These are phyloP conservation scores for Hypomecis punctinalis DNA, from an alignment of 2,888 invertebrate genomes.

Conservation along the genomic window DNA sequence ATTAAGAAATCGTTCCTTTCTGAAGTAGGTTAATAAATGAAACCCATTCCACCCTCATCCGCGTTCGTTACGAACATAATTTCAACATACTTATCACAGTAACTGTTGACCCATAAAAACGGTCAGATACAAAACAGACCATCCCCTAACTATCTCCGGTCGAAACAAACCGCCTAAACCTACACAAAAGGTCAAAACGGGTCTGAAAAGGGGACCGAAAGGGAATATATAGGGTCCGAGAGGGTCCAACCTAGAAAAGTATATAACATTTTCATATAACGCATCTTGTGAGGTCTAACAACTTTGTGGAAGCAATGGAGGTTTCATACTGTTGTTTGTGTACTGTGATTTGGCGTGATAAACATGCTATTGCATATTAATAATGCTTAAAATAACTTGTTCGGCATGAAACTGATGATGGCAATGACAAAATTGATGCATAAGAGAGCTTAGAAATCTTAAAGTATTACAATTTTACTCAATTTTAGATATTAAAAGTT, in stretches of 20 bases:
- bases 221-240: conserved; percentile 35
- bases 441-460: no score
- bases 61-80: conserved; percentile 1
- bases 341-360: background rate
- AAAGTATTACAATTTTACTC: no score
- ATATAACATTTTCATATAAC: conserved; percentile 68
- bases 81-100: conserved; percentile 30
- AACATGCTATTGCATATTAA: background rate
- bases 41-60: background rate
- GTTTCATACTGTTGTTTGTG: background rate
- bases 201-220: conserved; percentile 72
- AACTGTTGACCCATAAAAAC: conserved; percentile 33
- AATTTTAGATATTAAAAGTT: no score
- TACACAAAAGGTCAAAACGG: conserved; percentile 73
- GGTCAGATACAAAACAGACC: conserved; percentile 30
- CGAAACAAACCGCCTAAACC: conserved; percentile 71
- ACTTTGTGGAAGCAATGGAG: background rate
- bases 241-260: conserved; percentile 80
- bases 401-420: no score
- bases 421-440: no score
- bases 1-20: no score
- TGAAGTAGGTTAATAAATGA: no score
- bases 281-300: conserved; percentile 3
- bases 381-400: background rate
- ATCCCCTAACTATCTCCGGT: conserved; percentile 37